Evolutionary conservation across 2,797 vertebrate species (phyloP).

Genomic region (Takifugu rubripes): DNA sequence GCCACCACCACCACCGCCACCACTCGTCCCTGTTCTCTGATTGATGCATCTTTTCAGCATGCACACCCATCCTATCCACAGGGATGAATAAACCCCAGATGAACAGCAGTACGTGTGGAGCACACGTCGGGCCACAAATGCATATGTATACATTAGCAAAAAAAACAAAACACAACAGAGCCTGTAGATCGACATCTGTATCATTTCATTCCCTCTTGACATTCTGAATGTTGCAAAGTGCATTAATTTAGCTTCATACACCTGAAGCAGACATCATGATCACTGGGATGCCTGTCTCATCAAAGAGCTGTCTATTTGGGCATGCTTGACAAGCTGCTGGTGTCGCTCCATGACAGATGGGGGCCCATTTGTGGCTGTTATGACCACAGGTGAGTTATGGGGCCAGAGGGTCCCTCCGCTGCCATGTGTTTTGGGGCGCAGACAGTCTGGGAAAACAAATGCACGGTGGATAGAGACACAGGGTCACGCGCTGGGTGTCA

Average conservation of each 20-base stretch:
- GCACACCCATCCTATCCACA: conserved; percentile 55
- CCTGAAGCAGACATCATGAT: conserved; percentile 17
- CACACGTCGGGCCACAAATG: conserved; percentile 16
- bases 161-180: not conserved
- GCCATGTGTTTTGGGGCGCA: conserved; percentile 29
- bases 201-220: conserved; percentile 34
- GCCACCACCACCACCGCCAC: no score
- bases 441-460: conserved; percentile 33
- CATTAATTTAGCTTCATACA: no score
- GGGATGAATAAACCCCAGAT: conserved; percentile 69
- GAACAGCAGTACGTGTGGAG: conserved; percentile 55
- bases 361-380: conserved; percentile 18
- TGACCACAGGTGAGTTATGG: conserved; percentile 40
- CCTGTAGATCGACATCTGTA: conserved; percentile 9
- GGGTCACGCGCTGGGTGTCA: conserved; percentile 22
- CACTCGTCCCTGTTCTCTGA: conserved; percentile 38
- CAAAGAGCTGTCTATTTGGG: conserved; percentile 17
- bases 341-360: conserved; percentile 28
- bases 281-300: conserved; percentile 23
- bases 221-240: conserved; percentile 29
- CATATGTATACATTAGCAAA: conserved; percentile 9
- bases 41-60: conserved; percentile 67
- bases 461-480: conserved; percentile 15
- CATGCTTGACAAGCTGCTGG: conserved; percentile 43
- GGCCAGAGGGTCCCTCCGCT: conserved; percentile 23